phyloP scores from a whole-genome alignment of 2,888 invertebrate genomes.

The Plusia festucae region DNA sequence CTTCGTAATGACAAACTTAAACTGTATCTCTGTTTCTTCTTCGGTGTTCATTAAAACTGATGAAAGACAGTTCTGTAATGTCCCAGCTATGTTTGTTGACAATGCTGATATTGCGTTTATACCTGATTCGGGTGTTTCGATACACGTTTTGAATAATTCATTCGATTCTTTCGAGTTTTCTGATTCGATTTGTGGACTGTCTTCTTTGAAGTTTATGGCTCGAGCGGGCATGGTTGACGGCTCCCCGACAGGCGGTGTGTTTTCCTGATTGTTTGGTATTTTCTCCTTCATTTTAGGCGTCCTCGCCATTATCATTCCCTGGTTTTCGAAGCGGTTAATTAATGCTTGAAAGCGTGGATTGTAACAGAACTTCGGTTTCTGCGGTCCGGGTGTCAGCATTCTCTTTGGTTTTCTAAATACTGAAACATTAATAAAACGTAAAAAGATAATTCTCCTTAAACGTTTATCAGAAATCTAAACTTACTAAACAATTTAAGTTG shows the following conservation, averaged over 20 bases:
- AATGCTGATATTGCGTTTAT: constrained; percentile 77
- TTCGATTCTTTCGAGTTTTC: constrained; percentile 76
- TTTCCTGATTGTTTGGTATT: constrained; percentile 63
- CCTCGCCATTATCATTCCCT: constrained; percentile 73
- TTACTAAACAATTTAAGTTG: constrained; percentile 27
- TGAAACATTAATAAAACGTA: constrained; percentile 58
- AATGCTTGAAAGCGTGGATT: constrained; percentile 86
- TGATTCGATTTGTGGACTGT: constrained; percentile 76
- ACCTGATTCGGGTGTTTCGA: constrained; percentile 69
- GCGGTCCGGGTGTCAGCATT: constrained; percentile 85
- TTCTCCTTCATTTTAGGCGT: constrained; percentile 76
- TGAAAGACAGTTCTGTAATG: constrained; percentile 79
- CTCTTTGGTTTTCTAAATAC: constrained; percentile 85
- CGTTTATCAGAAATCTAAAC: constrained; percentile 10
- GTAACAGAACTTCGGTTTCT: constrained; percentile 72
- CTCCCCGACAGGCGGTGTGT: constrained; percentile 78
- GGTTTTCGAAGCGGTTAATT: constrained; percentile 82
- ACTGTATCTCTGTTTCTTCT: constrained; percentile 85
- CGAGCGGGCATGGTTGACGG: constrained; percentile 77
- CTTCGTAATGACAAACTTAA: constrained; percentile 84
- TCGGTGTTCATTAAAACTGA: constrained; percentile 77
- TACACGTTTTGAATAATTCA: constrained; percentile 81
- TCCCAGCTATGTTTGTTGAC: constrained; percentile 80
- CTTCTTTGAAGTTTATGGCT: constrained; percentile 86
- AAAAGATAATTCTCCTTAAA: constrained; percentile 5